Evolutionary conservation across 2,888 invertebrate species (phyloP).

Genomic region (Campoplex capitator): DNA sequence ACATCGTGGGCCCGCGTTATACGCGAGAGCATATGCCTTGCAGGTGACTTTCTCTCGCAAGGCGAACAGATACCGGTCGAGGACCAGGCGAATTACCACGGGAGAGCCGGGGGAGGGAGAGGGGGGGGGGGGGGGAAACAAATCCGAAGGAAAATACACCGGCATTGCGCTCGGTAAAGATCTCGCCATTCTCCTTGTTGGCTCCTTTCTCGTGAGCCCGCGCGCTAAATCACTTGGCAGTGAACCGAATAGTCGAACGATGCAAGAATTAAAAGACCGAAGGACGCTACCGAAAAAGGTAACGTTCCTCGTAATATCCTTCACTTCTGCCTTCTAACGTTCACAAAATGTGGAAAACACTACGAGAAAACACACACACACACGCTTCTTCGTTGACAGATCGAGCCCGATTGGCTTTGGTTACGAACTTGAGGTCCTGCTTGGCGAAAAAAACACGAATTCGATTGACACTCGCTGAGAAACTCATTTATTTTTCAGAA

Average conservation of each 20-base stretch:
- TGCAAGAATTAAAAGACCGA: conserved; percentile 28
- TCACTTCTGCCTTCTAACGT: conserved; percentile 4
- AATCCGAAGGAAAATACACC: conserved; percentile 55
- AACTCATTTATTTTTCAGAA: not conserved
- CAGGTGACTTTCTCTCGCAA: conserved; percentile 73
- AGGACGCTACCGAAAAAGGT: conserved; percentile 44
- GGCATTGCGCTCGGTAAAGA: conserved; percentile 36
- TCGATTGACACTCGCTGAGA: not conserved
- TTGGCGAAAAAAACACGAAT: not conserved
- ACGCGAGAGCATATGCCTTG: conserved; percentile 31
- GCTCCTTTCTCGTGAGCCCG: conserved; percentile 62
- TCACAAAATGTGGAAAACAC: not conserved
- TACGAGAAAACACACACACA: not conserved
- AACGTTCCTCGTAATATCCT: not conserved
- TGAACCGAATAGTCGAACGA: conserved; percentile 72
- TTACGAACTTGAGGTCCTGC: not conserved
- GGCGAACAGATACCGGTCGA: conserved; percentile 65
- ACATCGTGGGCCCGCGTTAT: conserved; percentile 18
- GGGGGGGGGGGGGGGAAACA: conserved; percentile 36
- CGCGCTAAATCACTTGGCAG: conserved; percentile 72
- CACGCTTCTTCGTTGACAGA: not conserved
- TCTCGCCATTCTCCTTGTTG: conserved; percentile 62
- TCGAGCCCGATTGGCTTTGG: not conserved
- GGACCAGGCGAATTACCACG: conserved; percentile 36
- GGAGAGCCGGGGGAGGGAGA: conserved; percentile 12